phyloP scores from a whole-genome alignment of 2,888 invertebrate species.

The Theretra japonica region DNA sequence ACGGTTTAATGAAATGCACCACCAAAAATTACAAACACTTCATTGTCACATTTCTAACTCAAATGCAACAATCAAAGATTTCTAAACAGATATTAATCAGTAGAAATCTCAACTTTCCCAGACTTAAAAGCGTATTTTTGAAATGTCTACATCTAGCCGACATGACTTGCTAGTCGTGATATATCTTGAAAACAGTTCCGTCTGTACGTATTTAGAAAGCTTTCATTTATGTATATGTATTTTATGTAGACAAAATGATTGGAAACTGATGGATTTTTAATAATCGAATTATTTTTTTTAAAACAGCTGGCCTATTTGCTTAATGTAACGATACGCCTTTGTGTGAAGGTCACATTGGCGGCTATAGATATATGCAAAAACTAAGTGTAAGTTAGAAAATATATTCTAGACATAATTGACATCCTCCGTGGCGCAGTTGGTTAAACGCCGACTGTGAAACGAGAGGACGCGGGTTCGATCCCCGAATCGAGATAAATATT shows the following conservation, averaged over 20 bases:
- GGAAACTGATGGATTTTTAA: too few relatives aligned
- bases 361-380: too few relatives aligned
- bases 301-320: neutral
- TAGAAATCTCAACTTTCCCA: slow-evolving; percentile 11
- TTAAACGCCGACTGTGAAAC: too few relatives aligned
- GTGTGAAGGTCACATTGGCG: too few relatives aligned
- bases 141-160: neutral
- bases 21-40: too few relatives aligned
- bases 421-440: too few relatives aligned
- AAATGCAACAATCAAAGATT: slow-evolving; percentile 2
- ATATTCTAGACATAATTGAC: too few relatives aligned
- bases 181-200: neutral
- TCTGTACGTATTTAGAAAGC: neutral
- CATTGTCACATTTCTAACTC: neutral
- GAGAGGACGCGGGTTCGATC: too few relatives aligned
- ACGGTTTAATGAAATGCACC: too few relatives aligned
- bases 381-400: too few relatives aligned
- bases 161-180: slow-evolving; percentile 1
- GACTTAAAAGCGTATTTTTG: neutral
- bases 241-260: neutral
- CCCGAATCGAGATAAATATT: too few relatives aligned
- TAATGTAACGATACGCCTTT: neutral
- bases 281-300: neutral
- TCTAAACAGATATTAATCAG: neutral
- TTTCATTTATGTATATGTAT: neutral